Base-by-base conservation (phyloP, 2,888 invertebrate genomes). In the Limnephilus marmoratus region DNA sequence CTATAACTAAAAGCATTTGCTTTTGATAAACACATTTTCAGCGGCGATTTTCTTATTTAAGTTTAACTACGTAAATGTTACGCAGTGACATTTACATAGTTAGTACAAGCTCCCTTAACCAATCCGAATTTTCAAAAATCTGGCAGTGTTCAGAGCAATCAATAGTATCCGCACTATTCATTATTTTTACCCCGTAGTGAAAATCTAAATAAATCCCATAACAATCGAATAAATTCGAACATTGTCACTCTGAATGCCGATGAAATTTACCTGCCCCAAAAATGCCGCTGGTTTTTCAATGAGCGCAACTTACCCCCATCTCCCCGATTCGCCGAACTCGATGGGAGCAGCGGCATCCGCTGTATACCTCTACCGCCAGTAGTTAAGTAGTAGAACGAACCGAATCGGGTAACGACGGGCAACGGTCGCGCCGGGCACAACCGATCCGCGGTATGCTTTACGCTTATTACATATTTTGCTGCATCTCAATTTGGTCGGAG, bases 391-490 rank as follows among this genome's bases (percentile, higher is more conserved):
- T 45, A 45, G 45, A 45, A 45, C 37, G 34, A 31, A 45, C 31
- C 37, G 15, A 13, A 82, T 31, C 82, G 82, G 34, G 87, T 29
- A 31, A 37, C 86, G 29, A 11, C 45, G 86, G 88, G 37, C 88
- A 88, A 34, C 88, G 88, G 88, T 89, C 88, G 88, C n/a, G 68
- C 80, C 53, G 88, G 86, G 86, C 86, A 86, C 9, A 89, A 80
- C 88, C 88, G 37, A 80, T 80, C 34, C 81, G 45, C 90, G 85
- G 90, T 85, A 41, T 90, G 92, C 37, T 92, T 92, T 85, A 92
- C 92, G 92, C 86, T 90, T 92, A 92, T 90, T 92, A 86, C 92
- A 81, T 88, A 83, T 92, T 90, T 92, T 90, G 91, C 85, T 90
- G 90, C 90, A 90, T 92, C 90, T 81, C 81, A 86, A 92, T 92